Conservation (phyloP, 1,140 invertebrate species). For the Pinna nobilis region DNA sequence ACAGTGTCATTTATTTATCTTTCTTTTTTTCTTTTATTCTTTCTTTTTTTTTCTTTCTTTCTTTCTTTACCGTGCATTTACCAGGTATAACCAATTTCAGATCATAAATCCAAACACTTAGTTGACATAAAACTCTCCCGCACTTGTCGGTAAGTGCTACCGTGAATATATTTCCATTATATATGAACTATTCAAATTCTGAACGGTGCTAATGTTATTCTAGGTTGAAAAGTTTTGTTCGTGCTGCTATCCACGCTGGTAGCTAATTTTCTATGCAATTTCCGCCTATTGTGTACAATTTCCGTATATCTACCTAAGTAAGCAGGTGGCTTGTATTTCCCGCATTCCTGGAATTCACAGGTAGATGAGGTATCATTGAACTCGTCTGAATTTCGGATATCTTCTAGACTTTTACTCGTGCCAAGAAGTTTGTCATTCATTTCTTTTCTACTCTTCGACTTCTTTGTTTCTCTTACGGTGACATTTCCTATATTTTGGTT, state of each 20-base stretch:
- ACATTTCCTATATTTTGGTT: slow-evolving; percentile 17
- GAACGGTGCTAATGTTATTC: neutral
- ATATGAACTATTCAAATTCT: slow-evolving; percentile 1
- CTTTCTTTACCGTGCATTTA: too few relatives aligned
- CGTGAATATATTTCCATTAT: neutral
- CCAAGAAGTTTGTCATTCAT: neutral
- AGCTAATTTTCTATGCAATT: neutral
- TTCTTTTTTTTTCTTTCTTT: too few relatives aligned
- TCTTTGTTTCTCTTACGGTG: slow-evolving; percentile 15
- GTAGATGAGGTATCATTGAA: slow-evolving; percentile 8
- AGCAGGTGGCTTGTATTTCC: slow-evolving; percentile 36
- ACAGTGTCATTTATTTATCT: too few relatives aligned
- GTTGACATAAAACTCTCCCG: too few relatives aligned
- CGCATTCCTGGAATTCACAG: slow-evolving; percentile 17
- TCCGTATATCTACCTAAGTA: slow-evolving; percentile 44
- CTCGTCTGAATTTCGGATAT: slow-evolving; percentile 22
- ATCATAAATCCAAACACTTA: too few relatives aligned
- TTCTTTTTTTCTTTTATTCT: too few relatives aligned
- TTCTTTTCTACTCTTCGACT: slow-evolving; percentile 6
- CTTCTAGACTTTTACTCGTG: slow-evolving; percentile 34
- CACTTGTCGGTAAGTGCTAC: neutral
- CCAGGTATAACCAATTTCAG: too few relatives aligned
- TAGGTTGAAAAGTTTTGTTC: neutral
- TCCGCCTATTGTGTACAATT: slow-evolving; percentile 21
- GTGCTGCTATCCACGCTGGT: neutral